Conservation (phyloP, 2,113 vertebrate genomes). For the Machaerirhynchus nigripectus region DNA sequence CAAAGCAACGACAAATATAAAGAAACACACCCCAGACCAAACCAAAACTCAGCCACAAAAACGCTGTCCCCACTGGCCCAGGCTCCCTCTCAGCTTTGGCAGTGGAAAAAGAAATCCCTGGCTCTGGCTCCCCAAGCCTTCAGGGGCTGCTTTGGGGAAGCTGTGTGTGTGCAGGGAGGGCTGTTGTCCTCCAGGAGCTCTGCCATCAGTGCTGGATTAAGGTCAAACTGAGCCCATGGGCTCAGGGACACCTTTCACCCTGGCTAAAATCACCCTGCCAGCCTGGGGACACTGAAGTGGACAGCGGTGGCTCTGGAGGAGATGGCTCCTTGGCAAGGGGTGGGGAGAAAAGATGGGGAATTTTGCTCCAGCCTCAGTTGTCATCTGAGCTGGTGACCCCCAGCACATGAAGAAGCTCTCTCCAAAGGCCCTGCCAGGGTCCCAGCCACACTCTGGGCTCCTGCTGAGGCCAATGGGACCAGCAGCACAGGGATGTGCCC, state of each 20-base stretch:
- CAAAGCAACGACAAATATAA: background rate
- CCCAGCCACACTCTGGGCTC: fast-evolving
- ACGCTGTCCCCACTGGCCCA: background rate
- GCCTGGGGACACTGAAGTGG: background rate
- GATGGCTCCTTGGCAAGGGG: background rate
- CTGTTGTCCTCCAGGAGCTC: background rate
- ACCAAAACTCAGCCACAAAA: background rate
- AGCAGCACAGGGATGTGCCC: background rate
- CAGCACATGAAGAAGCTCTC: background rate
- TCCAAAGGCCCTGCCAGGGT: background rate
- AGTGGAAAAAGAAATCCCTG: background rate
- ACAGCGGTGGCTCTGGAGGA: background rate
- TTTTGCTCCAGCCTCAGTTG: background rate
- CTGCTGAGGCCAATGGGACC: background rate
- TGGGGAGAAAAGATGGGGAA: background rate
- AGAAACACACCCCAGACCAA: background rate
- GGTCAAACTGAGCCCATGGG: background rate
- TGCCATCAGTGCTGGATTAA: background rate
- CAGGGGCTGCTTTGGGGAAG: background rate
- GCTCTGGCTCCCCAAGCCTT: fast-evolving
- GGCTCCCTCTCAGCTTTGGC: background rate
- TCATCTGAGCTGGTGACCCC: background rate
- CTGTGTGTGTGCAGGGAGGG: background rate
- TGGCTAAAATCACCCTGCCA: background rate
- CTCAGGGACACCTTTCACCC: fast-evolving